Evolutionary conservation across 2,888 invertebrate species (phyloP).

Genomic region (Diaperis boleti): DNA sequence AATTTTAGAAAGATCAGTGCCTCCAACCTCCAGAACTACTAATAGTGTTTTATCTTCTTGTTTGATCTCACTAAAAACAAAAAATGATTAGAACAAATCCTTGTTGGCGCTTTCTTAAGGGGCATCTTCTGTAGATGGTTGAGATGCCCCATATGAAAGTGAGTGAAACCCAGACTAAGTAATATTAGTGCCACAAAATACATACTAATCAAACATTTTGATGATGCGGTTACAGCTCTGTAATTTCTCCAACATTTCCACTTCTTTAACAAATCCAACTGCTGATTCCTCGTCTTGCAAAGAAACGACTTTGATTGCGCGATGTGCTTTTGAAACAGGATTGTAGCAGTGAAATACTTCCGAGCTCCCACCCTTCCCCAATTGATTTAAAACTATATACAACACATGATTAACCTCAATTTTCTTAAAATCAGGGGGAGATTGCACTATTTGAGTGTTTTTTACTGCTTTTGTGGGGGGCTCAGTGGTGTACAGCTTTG

Average conservation of each 20-base stretch:
- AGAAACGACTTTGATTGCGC: conserved; percentile 88
- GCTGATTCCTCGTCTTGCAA: conserved; percentile 80
- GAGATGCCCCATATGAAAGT: too few relatives aligned
- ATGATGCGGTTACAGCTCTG: conserved; percentile 88
- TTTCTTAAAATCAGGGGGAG: conserved; percentile 61
- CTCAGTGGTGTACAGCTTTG: conserved; percentile 23
- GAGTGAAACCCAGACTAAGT: too few relatives aligned
- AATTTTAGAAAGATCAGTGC: conserved; percentile 86
- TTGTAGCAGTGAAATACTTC: conserved; percentile 83
- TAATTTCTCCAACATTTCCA: conserved; percentile 81
- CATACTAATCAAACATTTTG: conserved; percentile 88
- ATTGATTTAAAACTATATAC: conserved; percentile 79
- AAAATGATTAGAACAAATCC: neutral
- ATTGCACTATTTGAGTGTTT: conserved; percentile 22
- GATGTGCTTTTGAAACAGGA: conserved; percentile 69
- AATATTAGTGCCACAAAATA: conserved; percentile 57
- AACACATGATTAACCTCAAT: conserved; percentile 77
- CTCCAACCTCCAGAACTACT: conserved; percentile 94
- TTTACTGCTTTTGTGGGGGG: neutral
- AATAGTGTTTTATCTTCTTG: conserved; percentile 76
- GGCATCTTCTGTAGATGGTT: too few relatives aligned
- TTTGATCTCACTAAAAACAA: conserved; percentile 75
- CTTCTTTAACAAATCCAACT: conserved; percentile 90
- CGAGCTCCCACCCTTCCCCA: conserved; percentile 93
- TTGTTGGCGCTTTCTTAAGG: neutral